These are phyloP conservation scores for Leptobrachium leishanense DNA, from an alignment of 2,113 vertebrate species.

Conservation along the genomic window DNA sequence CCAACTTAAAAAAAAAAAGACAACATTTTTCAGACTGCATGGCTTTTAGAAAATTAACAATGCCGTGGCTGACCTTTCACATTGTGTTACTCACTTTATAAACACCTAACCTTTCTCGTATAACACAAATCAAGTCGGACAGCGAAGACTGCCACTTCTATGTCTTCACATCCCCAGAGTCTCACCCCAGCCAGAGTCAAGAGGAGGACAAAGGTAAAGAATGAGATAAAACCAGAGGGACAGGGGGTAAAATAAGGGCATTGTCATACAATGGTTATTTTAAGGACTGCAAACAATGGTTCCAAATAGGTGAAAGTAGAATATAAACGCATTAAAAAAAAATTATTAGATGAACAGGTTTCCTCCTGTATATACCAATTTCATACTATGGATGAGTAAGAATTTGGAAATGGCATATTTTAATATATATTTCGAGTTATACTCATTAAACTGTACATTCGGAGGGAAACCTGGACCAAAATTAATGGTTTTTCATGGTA, in stretches of 20 bases:
- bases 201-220: constrained; percentile 1
- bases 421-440: no score
- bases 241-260: background rate
- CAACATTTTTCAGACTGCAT: background rate
- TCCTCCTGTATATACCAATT: no score
- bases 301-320: background rate
- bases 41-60: constrained; percentile 11
- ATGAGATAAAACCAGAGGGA: background rate
- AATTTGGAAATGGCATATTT: no score
- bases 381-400: no score
- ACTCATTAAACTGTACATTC: no score
- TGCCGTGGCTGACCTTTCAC: constrained; percentile 18
- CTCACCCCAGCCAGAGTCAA: constrained; percentile 7
- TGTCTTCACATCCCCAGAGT: constrained; percentile 1
- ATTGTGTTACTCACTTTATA: background rate
- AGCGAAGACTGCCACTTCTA: background rate
- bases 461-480: no score
- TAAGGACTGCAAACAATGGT: background rate
- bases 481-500: no score
- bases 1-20: background rate
- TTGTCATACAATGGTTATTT: background rate
- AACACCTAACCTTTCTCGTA: background rate
- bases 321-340: background rate
- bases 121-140: background rate
- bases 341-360: background rate